Evolutionary conservation across 2,888 invertebrate species (phyloP), one percentile per base, ranked within the genome.

Genomic region (Cotesia congregata): DNA sequence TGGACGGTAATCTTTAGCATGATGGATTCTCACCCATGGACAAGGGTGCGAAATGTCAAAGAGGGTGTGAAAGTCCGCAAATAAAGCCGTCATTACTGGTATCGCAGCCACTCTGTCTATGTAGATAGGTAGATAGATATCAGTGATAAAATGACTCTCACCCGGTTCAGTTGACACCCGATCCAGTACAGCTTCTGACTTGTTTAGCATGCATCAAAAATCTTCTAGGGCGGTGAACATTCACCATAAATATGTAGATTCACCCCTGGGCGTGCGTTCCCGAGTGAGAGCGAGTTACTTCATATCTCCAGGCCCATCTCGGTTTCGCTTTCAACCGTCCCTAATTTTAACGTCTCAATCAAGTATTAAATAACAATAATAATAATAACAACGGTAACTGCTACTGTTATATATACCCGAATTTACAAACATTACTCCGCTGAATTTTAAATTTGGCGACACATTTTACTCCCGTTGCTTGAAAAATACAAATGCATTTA

Each of bases 191-290:
- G 50, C 68, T 70, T 77, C 80, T 74, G 79, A 77, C 80, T 86
- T 84, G 84, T 85, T 87, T 85, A 83, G 81, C 83, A 87, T 87
- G 86, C 86, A 86, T 86, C 83, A 79, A 81, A 86, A 87, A 86
- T 87, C 84, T 87, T 87, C 83, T 82, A 83, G 83, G 81, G 83
- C 80, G 81, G 74, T 82, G 85, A 84, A 80, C 86, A 86, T 83
- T 84, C 83, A 74, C 83, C 79, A 86, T 87, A 86, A 86, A 87
- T 87, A 86, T 87, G 87, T 82, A 86, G 81, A 86, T 86, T 82
- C 80, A 73, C 77, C 81, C 78, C 60, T 41, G 6, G 38, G 17
- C 38, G 39, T 62, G 39, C 9, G 71, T 62, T 72, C 61, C 71
- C 62, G 39, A 72, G 62, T 15, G 6, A 7, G 39, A 72, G 62